Evolutionary conservation across 2,888 invertebrate species (phyloP).

Genomic region (Drosophila imparisetae): DNA sequence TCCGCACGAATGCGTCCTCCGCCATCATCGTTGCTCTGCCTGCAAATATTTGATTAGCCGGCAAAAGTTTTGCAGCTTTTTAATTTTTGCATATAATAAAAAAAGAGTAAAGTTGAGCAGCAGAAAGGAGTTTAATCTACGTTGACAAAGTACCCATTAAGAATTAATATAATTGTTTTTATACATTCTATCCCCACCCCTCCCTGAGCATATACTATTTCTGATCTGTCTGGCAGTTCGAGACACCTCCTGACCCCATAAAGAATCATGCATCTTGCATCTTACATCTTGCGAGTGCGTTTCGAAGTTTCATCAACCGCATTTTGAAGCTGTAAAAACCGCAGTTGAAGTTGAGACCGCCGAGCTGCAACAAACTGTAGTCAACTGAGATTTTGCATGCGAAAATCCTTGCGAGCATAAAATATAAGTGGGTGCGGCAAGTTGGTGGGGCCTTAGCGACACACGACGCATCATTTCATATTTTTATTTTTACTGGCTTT

Average conservation of each 20-base stretch:
- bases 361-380: slow-evolving; percentile 44
- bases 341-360: slow-evolving; percentile 48
- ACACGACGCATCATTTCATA: slow-evolving; percentile 33
- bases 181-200: slow-evolving; percentile 1
- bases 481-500: slow-evolving; percentile 26
- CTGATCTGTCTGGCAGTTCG: slow-evolving; percentile 6
- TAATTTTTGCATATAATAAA: slow-evolving; percentile 41
- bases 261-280: slow-evolving; percentile 17
- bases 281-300: slow-evolving; percentile 17
- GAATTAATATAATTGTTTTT: slow-evolving; percentile 54
- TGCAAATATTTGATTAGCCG: slow-evolving; percentile 80
- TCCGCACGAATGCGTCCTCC: slow-evolving; percentile 65
- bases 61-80: slow-evolving; percentile 69
- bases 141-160: slow-evolving; percentile 25
- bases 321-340: slow-evolving; percentile 61
- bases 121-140: slow-evolving; percentile 20
- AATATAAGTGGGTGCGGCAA: slow-evolving; percentile 16
- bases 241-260: slow-evolving; percentile 29
- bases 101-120: slow-evolving; percentile 15
- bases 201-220: slow-evolving; percentile 6
- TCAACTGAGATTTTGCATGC: slow-evolving; percentile 45
- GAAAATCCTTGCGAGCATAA: slow-evolving; percentile 8
- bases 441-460: slow-evolving; percentile 12
- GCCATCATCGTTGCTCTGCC: slow-evolving; percentile 38
- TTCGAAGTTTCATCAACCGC: slow-evolving; percentile 43